Conservation (phyloP, 2,888 invertebrate species). For the Mythimna pallens region DNA sequence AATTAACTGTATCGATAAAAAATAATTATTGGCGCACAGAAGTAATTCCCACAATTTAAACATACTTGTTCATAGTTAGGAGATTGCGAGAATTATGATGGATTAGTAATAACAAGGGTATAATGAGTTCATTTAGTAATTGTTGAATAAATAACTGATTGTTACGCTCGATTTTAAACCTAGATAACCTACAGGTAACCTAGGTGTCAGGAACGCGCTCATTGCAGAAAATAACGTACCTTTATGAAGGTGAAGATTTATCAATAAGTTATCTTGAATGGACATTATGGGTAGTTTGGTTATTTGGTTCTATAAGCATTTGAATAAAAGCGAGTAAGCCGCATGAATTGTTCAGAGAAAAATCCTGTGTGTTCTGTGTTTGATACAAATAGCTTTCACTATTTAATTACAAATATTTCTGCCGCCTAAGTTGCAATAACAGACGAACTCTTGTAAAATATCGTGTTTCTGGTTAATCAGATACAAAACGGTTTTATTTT, state of each 20-base stretch:
- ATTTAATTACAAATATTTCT: not conserved
- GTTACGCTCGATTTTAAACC: not conserved
- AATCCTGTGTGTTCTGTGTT: too few relatives aligned
- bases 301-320: not conserved
- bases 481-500: not conserved
- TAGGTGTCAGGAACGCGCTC: not conserved
- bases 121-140: constrained; percentile 39
- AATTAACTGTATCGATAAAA: constrained; percentile 9
- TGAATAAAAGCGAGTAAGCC: not conserved
- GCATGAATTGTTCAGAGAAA: too few relatives aligned
- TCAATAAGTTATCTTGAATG: too few relatives aligned
- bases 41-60: constrained; percentile 32
- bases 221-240: too few relatives aligned
- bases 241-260: too few relatives aligned
- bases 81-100: constrained; percentile 23
- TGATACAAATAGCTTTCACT: not conserved
- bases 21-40: not conserved
- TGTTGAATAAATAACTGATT: not conserved
- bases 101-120: not conserved
- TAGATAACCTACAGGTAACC: too few relatives aligned
- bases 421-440: not conserved
- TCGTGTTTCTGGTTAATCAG: constrained; percentile 2
- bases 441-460: not conserved
- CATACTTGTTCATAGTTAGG: constrained; percentile 36
- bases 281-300: not conserved